Evolutionary conservation across 2,888 invertebrate genomes (phyloP).

Genomic region (Aporophyla nigra): DNA sequence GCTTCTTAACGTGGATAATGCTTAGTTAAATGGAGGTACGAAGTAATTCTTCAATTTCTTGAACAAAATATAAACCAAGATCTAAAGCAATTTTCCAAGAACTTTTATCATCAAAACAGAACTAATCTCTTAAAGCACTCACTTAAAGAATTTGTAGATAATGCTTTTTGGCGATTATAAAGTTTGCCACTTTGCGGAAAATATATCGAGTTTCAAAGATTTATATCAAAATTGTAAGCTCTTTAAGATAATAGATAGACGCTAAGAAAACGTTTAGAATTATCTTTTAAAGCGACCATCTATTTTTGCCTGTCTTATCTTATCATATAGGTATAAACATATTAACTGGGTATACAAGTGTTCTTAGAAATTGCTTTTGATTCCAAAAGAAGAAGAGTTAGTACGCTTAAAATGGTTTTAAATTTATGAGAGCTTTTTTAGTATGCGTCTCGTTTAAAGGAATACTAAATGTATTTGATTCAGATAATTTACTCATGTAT

Average conservation of each 20-base stretch:
- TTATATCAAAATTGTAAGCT: constrained; percentile 21
- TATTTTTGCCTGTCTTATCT: background rate
- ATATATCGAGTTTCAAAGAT: constrained; percentile 45
- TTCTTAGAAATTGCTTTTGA: background rate
- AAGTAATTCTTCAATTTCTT: background rate
- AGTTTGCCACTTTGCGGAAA: constrained; percentile 32
- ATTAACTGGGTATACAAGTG: background rate
- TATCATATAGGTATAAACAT: background rate
- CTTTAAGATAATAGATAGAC: background rate
- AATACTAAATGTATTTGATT: background rate
- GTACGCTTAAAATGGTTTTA: background rate
- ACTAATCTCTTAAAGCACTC: constrained; percentile 36
- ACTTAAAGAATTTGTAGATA: constrained; percentile 36
- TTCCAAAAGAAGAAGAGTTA: background rate
- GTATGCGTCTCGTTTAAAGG: background rate
- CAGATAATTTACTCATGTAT: background rate
- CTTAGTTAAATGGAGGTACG: background rate
- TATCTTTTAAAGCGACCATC: background rate
- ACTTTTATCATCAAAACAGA: constrained; percentile 31
- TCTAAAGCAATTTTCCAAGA: constrained; percentile 16
- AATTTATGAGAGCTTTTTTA: background rate
- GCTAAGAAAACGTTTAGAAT: background rate
- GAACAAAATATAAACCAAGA: constrained; percentile 3
- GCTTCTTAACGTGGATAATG: background rate
- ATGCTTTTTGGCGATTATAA: constrained; percentile 40